phyloP scores from a whole-genome alignment of 2,113 vertebrate species.

The Hemiprocne comata region DNA sequence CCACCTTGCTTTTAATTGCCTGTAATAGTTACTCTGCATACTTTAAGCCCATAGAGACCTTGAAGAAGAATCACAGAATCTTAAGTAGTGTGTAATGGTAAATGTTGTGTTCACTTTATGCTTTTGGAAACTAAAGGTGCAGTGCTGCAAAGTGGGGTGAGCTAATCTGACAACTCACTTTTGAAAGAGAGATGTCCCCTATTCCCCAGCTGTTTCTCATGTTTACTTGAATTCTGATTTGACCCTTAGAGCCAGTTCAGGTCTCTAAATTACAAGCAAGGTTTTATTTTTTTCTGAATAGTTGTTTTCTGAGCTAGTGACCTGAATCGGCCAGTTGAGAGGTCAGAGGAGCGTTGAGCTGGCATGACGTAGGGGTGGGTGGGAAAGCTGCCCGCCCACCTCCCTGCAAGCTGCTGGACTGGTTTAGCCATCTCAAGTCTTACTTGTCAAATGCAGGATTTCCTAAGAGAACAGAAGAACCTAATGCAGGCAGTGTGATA shows the following conservation, averaged over 20 bases:
- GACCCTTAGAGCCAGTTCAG: not conserved
- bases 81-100: not conserved
- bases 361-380: not conserved
- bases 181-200: not conserved
- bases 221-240: not conserved
- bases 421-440: not conserved
- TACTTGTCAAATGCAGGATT: not conserved
- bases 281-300: not conserved
- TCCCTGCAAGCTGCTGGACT: not conserved
- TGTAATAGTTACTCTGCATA: not conserved
- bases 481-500: fast-evolving
- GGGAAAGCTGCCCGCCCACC: not conserved
- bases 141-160: not conserved
- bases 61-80: not conserved
- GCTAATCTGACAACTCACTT: not conserved
- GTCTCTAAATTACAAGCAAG: not conserved
- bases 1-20: not conserved
- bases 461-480: not conserved
- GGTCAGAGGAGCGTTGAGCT: not conserved
- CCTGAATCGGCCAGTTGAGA: not conserved
- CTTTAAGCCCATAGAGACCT: not conserved
- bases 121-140: not conserved
- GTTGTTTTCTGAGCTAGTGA: not conserved
- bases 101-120: not conserved
- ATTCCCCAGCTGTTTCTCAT: not conserved